Conservation (phyloP, 1,140 invertebrate species). For the Whitmania pigra region DNA sequence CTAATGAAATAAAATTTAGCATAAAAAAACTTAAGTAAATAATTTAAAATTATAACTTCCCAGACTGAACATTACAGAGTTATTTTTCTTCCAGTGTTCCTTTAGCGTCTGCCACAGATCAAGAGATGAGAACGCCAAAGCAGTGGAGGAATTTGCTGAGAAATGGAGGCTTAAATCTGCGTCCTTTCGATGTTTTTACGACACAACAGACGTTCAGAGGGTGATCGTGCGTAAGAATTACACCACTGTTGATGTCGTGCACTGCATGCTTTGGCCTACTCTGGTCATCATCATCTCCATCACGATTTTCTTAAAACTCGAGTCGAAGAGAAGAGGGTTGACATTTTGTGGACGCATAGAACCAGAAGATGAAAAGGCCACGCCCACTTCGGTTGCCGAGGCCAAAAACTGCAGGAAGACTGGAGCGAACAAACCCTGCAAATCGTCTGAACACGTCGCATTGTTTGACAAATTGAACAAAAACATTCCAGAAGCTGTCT, state of each 20-base stretch:
- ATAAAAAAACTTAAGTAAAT: no score
- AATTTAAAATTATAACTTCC: no score
- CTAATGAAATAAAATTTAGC: no score
- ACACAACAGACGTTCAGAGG: slow-evolving; percentile 13
- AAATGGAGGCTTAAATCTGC: slow-evolving; percentile 5
- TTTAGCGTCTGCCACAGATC: slow-evolving; percentile 18
- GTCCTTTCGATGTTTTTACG: slow-evolving; percentile 22
- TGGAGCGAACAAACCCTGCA: not conserved
- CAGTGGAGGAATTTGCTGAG: slow-evolving; percentile 19
- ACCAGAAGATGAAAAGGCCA: not conserved
- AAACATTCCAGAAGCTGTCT: not conserved
- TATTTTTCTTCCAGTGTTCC: slow-evolving; percentile 21
- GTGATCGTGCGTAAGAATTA: slow-evolving; percentile 22
- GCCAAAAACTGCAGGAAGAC: not conserved
- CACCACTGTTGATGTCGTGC: slow-evolving; percentile 21
- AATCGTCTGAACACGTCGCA: not conserved
- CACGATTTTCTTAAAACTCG: slow-evolving; percentile 22
- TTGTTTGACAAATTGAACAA: no score
- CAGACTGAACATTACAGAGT: not conserved
- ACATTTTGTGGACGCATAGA: slow-evolving; percentile 18
- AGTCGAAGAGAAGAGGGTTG: slow-evolving; percentile 21
- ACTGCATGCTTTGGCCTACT: slow-evolving; percentile 25
- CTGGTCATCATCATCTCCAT: slow-evolving; percentile 24
- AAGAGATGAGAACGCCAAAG: slow-evolving; percentile 14
- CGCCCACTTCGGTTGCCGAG: no score